These are phyloP conservation scores for Hyles vespertilio DNA, from an alignment of 1,140 invertebrate genomes.

Conservation along the genomic window DNA sequence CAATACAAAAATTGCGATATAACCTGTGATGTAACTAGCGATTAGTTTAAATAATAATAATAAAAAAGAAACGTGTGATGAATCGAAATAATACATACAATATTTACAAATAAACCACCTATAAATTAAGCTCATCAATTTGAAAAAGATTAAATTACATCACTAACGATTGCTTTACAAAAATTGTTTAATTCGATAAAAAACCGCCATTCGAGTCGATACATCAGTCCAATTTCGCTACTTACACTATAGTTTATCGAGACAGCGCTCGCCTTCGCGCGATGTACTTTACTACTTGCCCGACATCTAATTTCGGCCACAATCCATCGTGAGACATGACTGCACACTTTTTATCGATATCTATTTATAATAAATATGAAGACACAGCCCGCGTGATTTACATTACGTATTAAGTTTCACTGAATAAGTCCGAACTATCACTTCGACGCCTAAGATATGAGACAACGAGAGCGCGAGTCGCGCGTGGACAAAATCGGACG, in stretches of 20 bases:
- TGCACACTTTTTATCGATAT: not conserved
- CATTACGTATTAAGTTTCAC: not conserved
- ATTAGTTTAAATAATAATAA: slow-evolving; percentile 17
- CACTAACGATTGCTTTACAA: slow-evolving; percentile 44
- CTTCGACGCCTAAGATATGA: not conserved
- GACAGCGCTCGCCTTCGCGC: slow-evolving; percentile 4
- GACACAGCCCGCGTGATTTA: too few relatives aligned
- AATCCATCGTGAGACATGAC: too few relatives aligned
- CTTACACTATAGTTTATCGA: slow-evolving; percentile 26
- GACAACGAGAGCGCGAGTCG: not conserved
- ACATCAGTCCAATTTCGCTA: slow-evolving; percentile 36
- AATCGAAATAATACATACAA: slow-evolving; percentile 62
- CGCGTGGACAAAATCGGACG: too few relatives aligned
- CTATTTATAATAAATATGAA: too few relatives aligned
- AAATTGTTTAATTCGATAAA: slow-evolving; percentile 10
- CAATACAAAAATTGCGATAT: slow-evolving; percentile 2
- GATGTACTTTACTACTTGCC: not conserved
- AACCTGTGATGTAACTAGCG: slow-evolving; percentile 24
- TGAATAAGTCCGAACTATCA: not conserved
- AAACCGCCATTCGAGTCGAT: slow-evolving; percentile 18
- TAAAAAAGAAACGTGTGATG: slow-evolving; percentile 35
- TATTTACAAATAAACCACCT: slow-evolving; percentile 69
- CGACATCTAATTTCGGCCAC: too few relatives aligned
- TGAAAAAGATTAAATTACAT: slow-evolving; percentile 54
- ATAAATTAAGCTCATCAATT: slow-evolving; percentile 68